Conservation (phyloP, 2,113 vertebrate species). For the Rhipidura dahli region DNA sequence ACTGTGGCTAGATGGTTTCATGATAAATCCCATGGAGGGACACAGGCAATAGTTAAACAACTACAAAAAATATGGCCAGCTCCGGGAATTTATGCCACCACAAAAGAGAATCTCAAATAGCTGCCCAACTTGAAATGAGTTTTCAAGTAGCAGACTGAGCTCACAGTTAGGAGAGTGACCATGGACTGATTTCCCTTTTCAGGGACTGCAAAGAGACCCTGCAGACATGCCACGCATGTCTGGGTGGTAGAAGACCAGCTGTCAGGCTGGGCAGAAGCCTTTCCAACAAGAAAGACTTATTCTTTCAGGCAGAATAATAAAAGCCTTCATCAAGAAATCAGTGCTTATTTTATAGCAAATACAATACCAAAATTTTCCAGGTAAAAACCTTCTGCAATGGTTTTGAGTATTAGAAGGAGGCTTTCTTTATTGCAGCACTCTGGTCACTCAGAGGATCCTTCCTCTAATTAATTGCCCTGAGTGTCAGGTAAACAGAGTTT, state of each 20-base stretch:
- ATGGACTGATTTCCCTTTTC: not conserved
- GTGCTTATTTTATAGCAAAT: not conserved
- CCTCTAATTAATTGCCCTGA: not conserved
- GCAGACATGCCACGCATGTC: too few relatives aligned
- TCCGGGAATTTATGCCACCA: not conserved
- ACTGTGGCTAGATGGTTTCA: not conserved
- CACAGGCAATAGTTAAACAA: not conserved
- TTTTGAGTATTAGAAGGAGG: not conserved
- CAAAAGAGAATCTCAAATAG: not conserved
- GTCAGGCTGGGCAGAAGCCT: not conserved
- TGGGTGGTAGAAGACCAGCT: not conserved
- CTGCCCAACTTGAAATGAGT: not conserved
- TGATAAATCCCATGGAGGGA: not conserved
- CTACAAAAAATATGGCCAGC: not conserved
- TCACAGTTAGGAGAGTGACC: not conserved
- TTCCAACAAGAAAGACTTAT: not conserved
- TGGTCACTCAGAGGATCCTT: not conserved
- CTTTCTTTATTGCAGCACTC: not conserved
- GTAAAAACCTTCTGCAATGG: not conserved
- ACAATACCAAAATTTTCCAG: not conserved
- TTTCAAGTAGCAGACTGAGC: not conserved
- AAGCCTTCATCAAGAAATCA: not conserved
- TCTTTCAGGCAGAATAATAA: not conserved
- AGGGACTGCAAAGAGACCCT: not conserved
- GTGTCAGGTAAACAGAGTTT: not conserved